A percentile compares a stretch with the other conserved stretches of the same genome.
phyloP scores from a whole-genome alignment of 2,113 vertebrate species.

The Myotis davidii region DNA sequence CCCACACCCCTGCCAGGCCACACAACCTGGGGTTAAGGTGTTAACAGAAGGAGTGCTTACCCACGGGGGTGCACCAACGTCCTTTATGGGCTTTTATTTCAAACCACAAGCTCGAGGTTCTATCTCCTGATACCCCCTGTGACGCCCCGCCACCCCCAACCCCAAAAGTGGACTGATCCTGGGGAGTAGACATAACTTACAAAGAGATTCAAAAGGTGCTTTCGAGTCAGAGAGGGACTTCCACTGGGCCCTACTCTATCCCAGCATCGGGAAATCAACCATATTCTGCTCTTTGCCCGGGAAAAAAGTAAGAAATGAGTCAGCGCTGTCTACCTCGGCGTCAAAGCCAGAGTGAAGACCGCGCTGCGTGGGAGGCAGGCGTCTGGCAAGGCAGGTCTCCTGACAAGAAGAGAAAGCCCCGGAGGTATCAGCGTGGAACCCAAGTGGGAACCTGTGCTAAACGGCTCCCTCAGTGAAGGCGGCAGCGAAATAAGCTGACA shows the following conservation, averaged over 20 bases:
- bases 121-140: not conserved
- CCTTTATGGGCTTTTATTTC: not conserved
- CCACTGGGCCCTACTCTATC: not conserved
- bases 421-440: not conserved
- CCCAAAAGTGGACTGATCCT: not conserved
- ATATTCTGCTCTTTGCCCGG: not conserved
- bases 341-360: not conserved
- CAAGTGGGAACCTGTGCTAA: not conserved
- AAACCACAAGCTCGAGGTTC: not conserved
- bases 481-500: not conserved
- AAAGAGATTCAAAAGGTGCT: not conserved
- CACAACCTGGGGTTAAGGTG: no score
- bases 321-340: not conserved
- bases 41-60: not conserved
- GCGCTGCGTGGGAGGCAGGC: not conserved
- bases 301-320: not conserved
- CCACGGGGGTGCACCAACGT: no score
- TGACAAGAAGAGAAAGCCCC: not conserved
- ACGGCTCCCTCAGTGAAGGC: not conserved
- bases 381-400: not conserved
- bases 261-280: not conserved
- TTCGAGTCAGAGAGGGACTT: not conserved
- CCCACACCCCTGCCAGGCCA: not conserved
- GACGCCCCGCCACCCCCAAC: rapidly evolving
- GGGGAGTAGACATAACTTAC: not conserved